These are phyloP conservation scores for Pachyrhynchus sulphureomaculatus DNA, from an alignment of 1,140 invertebrate genomes.

Conservation along the genomic window DNA sequence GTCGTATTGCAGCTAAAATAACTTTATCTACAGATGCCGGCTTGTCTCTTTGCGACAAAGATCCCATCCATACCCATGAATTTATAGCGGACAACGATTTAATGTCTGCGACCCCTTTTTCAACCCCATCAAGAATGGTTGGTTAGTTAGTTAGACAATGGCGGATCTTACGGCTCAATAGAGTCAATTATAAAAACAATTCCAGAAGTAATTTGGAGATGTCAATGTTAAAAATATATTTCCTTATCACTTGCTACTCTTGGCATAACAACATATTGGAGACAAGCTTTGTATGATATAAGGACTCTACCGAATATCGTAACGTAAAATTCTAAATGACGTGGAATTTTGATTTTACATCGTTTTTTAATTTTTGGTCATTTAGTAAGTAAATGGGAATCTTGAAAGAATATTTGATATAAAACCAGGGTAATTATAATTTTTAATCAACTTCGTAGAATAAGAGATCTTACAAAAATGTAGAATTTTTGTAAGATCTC, in stretches of 20 bases:
- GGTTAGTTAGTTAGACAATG: slow-evolving; percentile 22
- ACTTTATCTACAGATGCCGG: slow-evolving; percentile 48
- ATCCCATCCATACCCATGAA: slow-evolving; percentile 44
- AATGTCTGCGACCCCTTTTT: slow-evolving; percentile 39
- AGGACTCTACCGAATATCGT: too few species aligned
- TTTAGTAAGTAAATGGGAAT: too few species aligned
- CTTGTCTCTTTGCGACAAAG: slow-evolving; percentile 37
- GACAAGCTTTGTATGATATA: too few species aligned
- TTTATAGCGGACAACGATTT: slow-evolving; percentile 44
- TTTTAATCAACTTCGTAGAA: too few species aligned
- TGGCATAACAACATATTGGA: too few species aligned
- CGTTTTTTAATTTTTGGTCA: too few species aligned
- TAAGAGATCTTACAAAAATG: too few species aligned
- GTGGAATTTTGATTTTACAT: too few species aligned
- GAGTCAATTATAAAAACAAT: slow-evolving; percentile 15
- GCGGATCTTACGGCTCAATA: slow-evolving; percentile 11
- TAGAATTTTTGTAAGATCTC: too few species aligned
- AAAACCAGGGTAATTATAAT: too few species aligned
- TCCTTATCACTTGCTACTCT: slow-evolving; percentile 1
- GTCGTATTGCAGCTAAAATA: slow-evolving; percentile 44
- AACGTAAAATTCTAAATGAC: too few species aligned
- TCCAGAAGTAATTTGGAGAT: background rate
- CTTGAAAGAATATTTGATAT: too few species aligned
- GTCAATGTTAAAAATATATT: background rate
- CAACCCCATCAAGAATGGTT: slow-evolving; percentile 14